phyloP scores from a whole-genome alignment of 1,140 invertebrate species.

The Bombus ignitus region DNA sequence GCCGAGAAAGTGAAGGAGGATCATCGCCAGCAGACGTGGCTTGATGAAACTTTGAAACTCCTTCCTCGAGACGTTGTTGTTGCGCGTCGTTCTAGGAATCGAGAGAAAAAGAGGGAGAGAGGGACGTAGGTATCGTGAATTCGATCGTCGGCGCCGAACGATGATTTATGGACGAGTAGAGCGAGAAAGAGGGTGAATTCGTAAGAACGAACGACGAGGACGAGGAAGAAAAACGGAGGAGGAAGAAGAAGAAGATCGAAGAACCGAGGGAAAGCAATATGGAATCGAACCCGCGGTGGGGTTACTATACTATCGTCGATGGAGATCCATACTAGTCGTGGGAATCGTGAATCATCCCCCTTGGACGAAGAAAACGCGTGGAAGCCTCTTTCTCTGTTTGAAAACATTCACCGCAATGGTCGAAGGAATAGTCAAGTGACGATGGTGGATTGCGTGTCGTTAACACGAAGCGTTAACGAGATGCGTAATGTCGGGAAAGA shows the following conservation, averaged over 20 bases:
- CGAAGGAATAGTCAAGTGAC: neutral
- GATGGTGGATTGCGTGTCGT: constrained; percentile 28
- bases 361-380: neutral
- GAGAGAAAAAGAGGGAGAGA: constrained; percentile 31
- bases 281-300: constrained; percentile 14
- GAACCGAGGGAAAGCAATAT: constrained; percentile 14
- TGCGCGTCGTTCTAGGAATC: constrained; percentile 68
- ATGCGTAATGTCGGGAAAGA: constrained; percentile 53
- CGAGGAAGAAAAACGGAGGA: constrained; percentile 9
- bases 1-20: constrained; percentile 27
- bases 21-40: constrained; percentile 28
- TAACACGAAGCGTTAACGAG: constrained; percentile 54
- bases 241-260: constrained; percentile 14
- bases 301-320: neutral
- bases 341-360: constrained; percentile 46
- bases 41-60: constrained; percentile 52
- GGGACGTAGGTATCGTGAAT: constrained; percentile 66
- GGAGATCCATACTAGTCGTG: constrained; percentile 28
- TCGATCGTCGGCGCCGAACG: constrained; percentile 69
- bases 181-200: neutral
- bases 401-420: neutral
- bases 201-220: neutral
- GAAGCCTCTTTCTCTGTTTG: neutral
- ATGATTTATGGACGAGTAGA: constrained; percentile 58
- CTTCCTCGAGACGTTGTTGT: constrained; percentile 38